A percentile compares a stretch with the other conserved stretches of the same genome.
phyloP scores from a whole-genome alignment of 2,113 vertebrate genomes.

The Aegithalos caudatus region DNA sequence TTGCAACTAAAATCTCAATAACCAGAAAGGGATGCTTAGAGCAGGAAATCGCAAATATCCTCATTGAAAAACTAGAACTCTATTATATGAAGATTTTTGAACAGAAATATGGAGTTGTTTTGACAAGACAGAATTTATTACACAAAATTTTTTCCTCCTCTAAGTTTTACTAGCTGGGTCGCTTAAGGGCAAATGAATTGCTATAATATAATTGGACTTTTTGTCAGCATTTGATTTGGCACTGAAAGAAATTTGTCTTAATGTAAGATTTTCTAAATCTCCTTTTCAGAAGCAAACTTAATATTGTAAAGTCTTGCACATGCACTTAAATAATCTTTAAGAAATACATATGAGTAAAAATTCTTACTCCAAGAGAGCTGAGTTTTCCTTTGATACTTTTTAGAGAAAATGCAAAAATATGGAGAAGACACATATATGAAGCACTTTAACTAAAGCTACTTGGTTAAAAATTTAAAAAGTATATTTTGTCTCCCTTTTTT shows the following conservation, averaged over 20 bases:
- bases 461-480: not conserved
- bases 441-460: not conserved
- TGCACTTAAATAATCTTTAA: not conserved
- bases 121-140: not conserved
- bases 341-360: not conserved
- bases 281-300: not conserved
- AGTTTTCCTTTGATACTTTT: not conserved
- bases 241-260: not conserved
- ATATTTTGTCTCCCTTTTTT: not conserved
- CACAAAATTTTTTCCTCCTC: not conserved
- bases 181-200: not conserved
- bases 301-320: not conserved
- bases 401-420: not conserved
- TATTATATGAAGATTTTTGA: not conserved
- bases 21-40: not conserved
- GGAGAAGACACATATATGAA: not conserved
- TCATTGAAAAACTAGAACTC: rapidly evolving
- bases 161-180: not conserved
- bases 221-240: not conserved
- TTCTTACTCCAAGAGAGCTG: not conserved
- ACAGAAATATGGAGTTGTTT: not conserved
- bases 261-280: not conserved
- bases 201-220: not conserved
- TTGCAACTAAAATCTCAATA: not conserved
- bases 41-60: not conserved